Evolutionary conservation across 2,113 vertebrate genomes (phyloP).

Genomic region (Peromyscus polionotus): DNA sequence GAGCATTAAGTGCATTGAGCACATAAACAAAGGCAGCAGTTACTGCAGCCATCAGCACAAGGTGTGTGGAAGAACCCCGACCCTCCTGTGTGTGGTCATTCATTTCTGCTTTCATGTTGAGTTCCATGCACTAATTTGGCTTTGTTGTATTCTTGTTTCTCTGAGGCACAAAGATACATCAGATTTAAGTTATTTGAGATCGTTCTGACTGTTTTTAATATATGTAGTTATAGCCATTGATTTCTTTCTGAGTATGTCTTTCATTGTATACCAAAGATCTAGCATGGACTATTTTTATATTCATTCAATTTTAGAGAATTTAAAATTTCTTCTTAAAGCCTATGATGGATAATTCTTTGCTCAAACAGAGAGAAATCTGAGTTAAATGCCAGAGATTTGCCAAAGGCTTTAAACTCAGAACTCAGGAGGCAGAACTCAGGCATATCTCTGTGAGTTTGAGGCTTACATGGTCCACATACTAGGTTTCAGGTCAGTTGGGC

Average conservation of each 20-base stretch:
- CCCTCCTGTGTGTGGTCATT: no score
- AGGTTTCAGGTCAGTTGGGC: no score
- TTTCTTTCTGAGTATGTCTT: neutral
- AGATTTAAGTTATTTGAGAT: neutral
- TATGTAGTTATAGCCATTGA: neutral
- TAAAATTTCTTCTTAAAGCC: neutral
- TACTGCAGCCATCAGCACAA: neutral
- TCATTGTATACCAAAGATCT: neutral
- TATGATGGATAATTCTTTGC: neutral
- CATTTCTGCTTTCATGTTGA: no score
- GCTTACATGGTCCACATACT: neutral
- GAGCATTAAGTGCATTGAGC: rapidly evolving
- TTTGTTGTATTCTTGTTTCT: no score
- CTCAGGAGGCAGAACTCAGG: no score
- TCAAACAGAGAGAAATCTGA: neutral
- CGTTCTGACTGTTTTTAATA: neutral
- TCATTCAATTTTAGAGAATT: neutral
- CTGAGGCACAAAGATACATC: neutral
- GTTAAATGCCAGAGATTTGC: no score
- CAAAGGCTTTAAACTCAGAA: no score
- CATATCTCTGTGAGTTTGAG: neutral
- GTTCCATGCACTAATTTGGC: no score
- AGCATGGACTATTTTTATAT: neutral
- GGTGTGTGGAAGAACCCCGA: neutral
- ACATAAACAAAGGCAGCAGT: neutral